Evolutionary conservation across 2,113 vertebrate species (phyloP), one percentile per base, ranked within the genome.

Genomic region (Pteruthius melanotis): DNA sequence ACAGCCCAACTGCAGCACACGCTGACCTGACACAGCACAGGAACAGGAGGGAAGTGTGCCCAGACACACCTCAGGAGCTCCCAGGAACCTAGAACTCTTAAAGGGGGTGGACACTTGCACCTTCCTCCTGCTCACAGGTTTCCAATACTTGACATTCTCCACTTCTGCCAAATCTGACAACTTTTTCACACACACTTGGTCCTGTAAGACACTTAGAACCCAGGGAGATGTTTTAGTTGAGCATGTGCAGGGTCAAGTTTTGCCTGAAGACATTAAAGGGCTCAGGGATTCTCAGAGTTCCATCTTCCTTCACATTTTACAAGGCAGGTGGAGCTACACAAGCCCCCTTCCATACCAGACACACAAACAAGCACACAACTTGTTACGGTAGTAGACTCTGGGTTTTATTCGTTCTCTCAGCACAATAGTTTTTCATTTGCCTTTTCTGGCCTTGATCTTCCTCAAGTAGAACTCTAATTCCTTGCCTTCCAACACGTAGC

Each of bases 401-500:
- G 82, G 95, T 35, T 97, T 98, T 98, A 98, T 98, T 98, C 6
- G 1, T 35, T 82, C 94, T 94, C 86, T 53, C 45, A 70, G 64
- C 17, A 77, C 71, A 82, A 37, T 3, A 83, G n/a, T 47, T 88
- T 87, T 63, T 98, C 98, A 99, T 99, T 99, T 99, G 99, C 99
- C 99, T 98, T 99, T 99, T 96, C 99, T 99, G 97, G 99, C 99
- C 97, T 99, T 99, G 98, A 99, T 99, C 96, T 99, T 99, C 98
- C 99, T 99, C 98, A 99, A 94, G 95, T 99, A 99, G 98, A 99
- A 99, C 96, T 99, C 99, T 15, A 99, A 97, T 78, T 99, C 99
- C 86, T 99, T 99, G 96, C 99, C 99, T 79, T 99, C 99, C 84
- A 99, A 98, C 87, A 99, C 56, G 2, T 99, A 99, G 93, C 99